phyloP scores from a whole-genome alignment of 2,113 vertebrate genomes.

The Mesembrinibis cayennensis region DNA sequence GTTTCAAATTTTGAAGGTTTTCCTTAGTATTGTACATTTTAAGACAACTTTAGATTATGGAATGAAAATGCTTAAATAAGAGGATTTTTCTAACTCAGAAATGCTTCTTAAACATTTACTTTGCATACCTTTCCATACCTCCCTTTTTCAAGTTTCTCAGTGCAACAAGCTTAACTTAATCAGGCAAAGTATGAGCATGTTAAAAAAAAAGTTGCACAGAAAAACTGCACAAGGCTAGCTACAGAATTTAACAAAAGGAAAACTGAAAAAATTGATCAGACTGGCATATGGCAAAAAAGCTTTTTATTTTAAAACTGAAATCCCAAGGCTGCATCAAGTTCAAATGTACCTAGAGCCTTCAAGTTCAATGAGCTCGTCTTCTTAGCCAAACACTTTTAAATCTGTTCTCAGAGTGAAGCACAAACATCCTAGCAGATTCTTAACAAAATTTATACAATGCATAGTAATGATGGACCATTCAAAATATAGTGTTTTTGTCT shows the following conservation, averaged over 20 bases:
- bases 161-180: background rate
- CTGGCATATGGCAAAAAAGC: background rate
- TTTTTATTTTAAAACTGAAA: background rate
- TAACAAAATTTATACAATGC: background rate
- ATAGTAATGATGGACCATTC: background rate
- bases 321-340: background rate
- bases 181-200: background rate
- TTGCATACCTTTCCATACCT: background rate
- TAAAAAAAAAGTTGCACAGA: background rate
- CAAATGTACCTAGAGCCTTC: background rate
- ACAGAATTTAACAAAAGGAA: background rate
- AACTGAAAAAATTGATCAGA: background rate
- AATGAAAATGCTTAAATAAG: background rate
- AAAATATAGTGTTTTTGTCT: background rate
- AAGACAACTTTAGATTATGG: background rate
- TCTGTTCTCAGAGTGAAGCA: background rate
- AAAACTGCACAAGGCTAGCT: background rate
- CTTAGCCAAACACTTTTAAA: background rate
- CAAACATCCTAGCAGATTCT: background rate
- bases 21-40: background rate
- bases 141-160: background rate
- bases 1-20: background rate
- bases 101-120: background rate
- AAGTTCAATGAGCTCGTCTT: background rate
- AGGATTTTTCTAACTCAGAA: background rate